phyloP scores from a whole-genome alignment of 2,888 invertebrate genomes.

The Pelosia muscerda region DNA sequence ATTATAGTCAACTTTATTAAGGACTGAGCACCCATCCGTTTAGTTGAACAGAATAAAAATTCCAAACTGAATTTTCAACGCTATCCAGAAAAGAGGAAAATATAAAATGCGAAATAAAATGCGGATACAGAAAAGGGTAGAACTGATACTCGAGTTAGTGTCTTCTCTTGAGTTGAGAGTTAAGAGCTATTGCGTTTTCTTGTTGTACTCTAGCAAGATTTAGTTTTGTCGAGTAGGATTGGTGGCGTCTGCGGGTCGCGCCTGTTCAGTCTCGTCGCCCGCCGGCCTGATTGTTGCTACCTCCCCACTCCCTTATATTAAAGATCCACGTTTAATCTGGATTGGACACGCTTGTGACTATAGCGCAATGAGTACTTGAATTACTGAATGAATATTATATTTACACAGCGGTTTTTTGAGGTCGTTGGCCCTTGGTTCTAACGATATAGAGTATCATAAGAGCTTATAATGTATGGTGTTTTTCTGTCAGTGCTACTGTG shows the following conservation, averaged over 20 bases:
- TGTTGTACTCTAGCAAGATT: conserved; percentile 67
- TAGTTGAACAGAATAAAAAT: neutral
- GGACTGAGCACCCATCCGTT: neutral
- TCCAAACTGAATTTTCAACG: conserved; percentile 23
- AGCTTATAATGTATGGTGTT: conserved; percentile 12
- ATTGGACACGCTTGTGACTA: conserved; percentile 48
- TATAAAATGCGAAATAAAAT: conserved; percentile 39
- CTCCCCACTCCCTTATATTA: conserved; percentile 51
- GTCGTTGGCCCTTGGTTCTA: conserved; percentile 11
- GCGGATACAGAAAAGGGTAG: conserved; percentile 48
- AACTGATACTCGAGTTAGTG: conserved; percentile 62
- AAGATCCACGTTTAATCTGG: conserved; percentile 56
- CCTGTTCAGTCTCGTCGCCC: conserved; percentile 65
- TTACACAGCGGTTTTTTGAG: conserved; percentile 27
- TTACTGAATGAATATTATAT: conserved; percentile 37
- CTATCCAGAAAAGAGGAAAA: conserved; percentile 38
- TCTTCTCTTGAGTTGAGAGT: conserved; percentile 51
- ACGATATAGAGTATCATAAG: conserved; percentile 20
- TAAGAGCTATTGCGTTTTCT: conserved; percentile 69
- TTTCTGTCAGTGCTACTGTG: neutral
- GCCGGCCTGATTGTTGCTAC: conserved; percentile 65
- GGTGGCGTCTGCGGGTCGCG: conserved; percentile 78
- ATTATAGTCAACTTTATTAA: neutral
- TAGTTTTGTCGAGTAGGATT: conserved; percentile 80
- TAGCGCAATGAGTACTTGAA: conserved; percentile 33